phyloP scores from a whole-genome alignment of 2,797 vertebrate species.

The Leucoraja ocellata region DNA sequence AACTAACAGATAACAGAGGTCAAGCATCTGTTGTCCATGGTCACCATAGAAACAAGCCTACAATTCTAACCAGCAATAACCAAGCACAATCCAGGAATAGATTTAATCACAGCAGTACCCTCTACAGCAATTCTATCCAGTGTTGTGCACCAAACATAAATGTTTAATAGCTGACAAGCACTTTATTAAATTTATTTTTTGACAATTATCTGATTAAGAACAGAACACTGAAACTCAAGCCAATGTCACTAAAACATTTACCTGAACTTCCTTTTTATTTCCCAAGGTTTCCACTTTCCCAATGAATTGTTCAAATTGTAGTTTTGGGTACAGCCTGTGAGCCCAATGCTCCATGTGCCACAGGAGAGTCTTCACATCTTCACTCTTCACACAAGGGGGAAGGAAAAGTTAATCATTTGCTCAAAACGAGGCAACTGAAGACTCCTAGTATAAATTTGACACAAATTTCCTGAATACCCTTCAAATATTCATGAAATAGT shows the following conservation, averaged over 20 bases:
- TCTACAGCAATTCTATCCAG: not conserved
- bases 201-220: not conserved
- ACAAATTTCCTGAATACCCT: not conserved
- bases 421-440: not conserved
- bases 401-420: not conserved
- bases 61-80: not conserved
- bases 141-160: not conserved
- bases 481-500: constrained; percentile 19
- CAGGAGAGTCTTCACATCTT: constrained; percentile 75
- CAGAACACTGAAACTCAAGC: not conserved
- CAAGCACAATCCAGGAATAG: not conserved
- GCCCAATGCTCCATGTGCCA: constrained; percentile 95
- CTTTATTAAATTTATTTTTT: not conserved
- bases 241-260: not conserved
- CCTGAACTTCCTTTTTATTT: constrained; percentile 89
- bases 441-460: not conserved
- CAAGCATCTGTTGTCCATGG: not conserved
- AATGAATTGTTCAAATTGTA: constrained; percentile 89
- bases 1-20: not conserved
- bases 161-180: not conserved
- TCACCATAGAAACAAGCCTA: not conserved
- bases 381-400: constrained; percentile 57
- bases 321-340: constrained; percentile 81
- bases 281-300: constrained; percentile 78
- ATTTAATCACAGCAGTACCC: not conserved